A percentile compares a stretch with the other conserved stretches of the same genome.
phyloP scores from a whole-genome alignment of 2,888 invertebrate species.

The Orchesella flavescens region DNA sequence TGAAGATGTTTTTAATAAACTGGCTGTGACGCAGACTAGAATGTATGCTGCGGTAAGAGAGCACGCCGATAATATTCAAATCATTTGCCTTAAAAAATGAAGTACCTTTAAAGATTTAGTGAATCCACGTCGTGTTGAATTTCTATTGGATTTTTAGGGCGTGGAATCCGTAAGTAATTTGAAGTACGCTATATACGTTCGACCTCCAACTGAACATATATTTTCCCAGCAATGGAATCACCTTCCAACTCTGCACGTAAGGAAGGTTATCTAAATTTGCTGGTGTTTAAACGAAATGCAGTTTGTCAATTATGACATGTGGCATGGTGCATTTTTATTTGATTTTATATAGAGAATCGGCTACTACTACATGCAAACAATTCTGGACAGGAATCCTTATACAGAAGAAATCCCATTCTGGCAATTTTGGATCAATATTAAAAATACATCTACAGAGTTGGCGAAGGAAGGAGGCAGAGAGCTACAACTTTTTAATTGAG shows the following conservation, averaged over 20 bases:
- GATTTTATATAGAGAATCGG: slow-evolving; percentile 28
- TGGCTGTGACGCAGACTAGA: slow-evolving; percentile 34
- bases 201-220: slow-evolving; percentile 43
- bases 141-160: slow-evolving; percentile 17
- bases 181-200: slow-evolving; percentile 40
- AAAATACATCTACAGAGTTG: slow-evolving; percentile 10
- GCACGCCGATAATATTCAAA: too few species aligned
- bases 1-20: slow-evolving; percentile 35
- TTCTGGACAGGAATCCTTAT: slow-evolving; percentile 47
- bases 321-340: too few species aligned
- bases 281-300: not conserved
- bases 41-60: slow-evolving; percentile 47
- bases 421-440: slow-evolving; percentile 39
- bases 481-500: slow-evolving; percentile 3
- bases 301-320: too few species aligned
- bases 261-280: not conserved
- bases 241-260: slow-evolving; percentile 37
- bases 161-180: slow-evolving; percentile 33
- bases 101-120: not conserved
- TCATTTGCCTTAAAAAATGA: too few species aligned
- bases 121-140: not conserved
- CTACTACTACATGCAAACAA: slow-evolving; percentile 46
- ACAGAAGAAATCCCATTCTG: slow-evolving; percentile 32
- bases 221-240: slow-evolving; percentile 27
- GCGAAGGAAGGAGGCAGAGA: slow-evolving; percentile 19